Evolutionary conservation across 64 coral and sea anemone species (phyloP), one percentile per base, ranked within the genome.

Genomic region (Catalaphyllia jardinei): DNA sequence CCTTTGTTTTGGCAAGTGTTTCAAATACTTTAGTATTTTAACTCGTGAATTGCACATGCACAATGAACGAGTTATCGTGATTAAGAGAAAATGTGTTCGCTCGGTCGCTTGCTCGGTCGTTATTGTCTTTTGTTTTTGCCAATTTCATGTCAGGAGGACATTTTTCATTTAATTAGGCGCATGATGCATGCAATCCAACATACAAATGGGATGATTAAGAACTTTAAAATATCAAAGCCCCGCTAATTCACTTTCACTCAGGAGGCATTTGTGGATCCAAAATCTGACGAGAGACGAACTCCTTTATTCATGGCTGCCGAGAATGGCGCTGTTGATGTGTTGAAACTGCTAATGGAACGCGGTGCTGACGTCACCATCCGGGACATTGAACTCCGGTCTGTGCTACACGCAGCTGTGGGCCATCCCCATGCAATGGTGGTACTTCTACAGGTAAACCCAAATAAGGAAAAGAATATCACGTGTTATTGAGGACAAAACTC

Each of bases 351-450:
- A 25, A 85, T 85, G 81, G 81, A 85, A 17, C 81, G 81, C 39
- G 81, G 81, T 50, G 81, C 81, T 85, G 81, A 85, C 62, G 81
- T 85, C 81, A 85, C 81, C 15, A 85, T 85, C 63, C 81, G 81
- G 62, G 81, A 85, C 81, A 71, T 17, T 51, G 81, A 85, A 22
- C 63, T 85, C 33, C 81, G 67, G 81, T 85, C 81, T 71, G 81
- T 85, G 20, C 71, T 85, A 42, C 81, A 85, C 22, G 81, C 62
- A 4, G 81, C 81, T 17, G 81, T 85, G 38, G 81, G 81, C 19
- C 63, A 85, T 71, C 81, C 81, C 71, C 63, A 62, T 25, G 81
- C 38, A 46, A 85, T 85, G 62, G 81, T 71, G 24, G 30, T 15
- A 12, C 81, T 85, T 71, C 63, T 85, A 14, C 81, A 71, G 81